Percentiles rank a stretch among this genome's conserved stretches.
phyloP scores from a whole-genome alignment of 2,888 invertebrate species.

The Cantharis rufa region DNA sequence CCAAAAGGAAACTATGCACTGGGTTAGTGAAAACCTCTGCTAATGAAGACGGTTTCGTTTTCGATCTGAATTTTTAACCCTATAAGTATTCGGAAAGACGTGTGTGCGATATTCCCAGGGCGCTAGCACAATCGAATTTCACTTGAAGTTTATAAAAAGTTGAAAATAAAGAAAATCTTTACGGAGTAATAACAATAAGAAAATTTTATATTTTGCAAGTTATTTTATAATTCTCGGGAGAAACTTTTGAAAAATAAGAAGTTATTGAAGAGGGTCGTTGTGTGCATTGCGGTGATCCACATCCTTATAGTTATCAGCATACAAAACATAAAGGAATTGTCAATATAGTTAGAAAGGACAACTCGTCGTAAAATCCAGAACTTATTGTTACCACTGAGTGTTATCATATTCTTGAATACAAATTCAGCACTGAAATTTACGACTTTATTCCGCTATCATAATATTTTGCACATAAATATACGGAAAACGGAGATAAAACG shows the following conservation, averaged over 20 bases:
- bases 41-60: too few species aligned
- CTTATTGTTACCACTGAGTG: slow-evolving; percentile 31
- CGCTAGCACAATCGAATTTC: background rate
- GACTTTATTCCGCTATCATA: slow-evolving; percentile 33
- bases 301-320: background rate
- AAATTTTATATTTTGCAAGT: background rate
- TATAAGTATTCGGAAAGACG: background rate
- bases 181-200: background rate
- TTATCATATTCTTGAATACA: slow-evolving; percentile 34
- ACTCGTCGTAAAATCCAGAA: slow-evolving; percentile 26
- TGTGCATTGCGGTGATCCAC: slow-evolving; percentile 1
- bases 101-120: background rate
- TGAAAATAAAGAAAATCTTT: background rate
- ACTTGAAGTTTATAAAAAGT: background rate
- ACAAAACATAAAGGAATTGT: slow-evolving; percentile 15
- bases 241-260: background rate
- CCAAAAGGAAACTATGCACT: too few species aligned
- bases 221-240: background rate
- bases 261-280: background rate
- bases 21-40: too few species aligned
- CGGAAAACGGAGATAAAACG: slow-evolving; percentile 34
- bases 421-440: slow-evolving; percentile 35
- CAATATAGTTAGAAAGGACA: slow-evolving; percentile 28
- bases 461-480: slow-evolving; percentile 33
- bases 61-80: too few species aligned